Evolutionary conservation across 2,113 vertebrate species (phyloP).

Genomic region (Regulus satrapa): DNA sequence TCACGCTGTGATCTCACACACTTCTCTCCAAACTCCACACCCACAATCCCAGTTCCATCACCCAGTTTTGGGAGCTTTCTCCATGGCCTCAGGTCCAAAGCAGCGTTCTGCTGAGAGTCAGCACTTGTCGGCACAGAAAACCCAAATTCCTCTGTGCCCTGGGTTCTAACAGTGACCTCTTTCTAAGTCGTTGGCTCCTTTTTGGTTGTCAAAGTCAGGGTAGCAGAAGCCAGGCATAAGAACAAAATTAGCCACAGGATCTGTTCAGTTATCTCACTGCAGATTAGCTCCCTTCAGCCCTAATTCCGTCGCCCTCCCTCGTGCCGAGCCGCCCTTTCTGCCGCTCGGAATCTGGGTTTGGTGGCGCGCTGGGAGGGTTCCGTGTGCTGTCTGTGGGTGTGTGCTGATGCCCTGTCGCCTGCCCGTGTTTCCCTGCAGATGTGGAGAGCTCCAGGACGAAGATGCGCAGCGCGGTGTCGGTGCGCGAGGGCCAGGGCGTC

Average conservation of each 20-base stretch:
- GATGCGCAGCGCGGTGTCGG: conserved; percentile 85
- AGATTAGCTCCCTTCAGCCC: background rate
- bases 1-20: too few relatives aligned
- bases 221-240: background rate
- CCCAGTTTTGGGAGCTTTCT: too few relatives aligned
- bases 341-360: accelerated
- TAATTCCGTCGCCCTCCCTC: background rate
- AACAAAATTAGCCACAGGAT: background rate
- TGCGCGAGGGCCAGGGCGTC: conserved; percentile 92
- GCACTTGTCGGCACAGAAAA: too few relatives aligned
- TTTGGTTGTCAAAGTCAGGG: background rate
- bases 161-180: too few relatives aligned
- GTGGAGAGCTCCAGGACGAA: conserved; percentile 84
- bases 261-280: background rate
- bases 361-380: too few relatives aligned
- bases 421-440: conserved; percentile 71
- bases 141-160: too few relatives aligned
- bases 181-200: background rate
- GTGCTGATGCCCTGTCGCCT: background rate
- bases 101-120: too few relatives aligned
- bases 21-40: too few relatives aligned
- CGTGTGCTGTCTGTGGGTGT: background rate
- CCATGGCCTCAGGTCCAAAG: too few relatives aligned
- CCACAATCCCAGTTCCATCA: too few relatives aligned
- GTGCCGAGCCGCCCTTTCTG: background rate